Base-by-base conservation (phyloP, 2,888 invertebrate genomes). In the Cynaeus angustus region DNA sequence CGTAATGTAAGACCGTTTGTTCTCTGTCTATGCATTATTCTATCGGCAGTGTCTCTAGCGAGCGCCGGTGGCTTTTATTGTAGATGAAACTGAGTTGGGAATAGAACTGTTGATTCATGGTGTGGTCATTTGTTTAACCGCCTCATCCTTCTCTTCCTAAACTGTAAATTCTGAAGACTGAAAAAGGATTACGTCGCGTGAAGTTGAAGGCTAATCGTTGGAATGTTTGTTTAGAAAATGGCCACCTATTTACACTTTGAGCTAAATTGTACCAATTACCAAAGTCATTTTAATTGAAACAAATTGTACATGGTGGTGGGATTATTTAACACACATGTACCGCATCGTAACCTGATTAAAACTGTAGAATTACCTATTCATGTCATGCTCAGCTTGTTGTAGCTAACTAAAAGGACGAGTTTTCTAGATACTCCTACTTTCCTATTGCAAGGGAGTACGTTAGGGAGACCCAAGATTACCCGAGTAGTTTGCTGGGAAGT, bases 61-160 rank as follows among this genome's bases (percentile, higher is more conserved):
- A 14, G 55, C 50, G 48, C 59, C 52, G 68, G 43, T 52, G 50
- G 69, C 65, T 72, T 69, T 68, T 67, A 70, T 66, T 65, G 48
- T 52, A 62, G 61, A 45, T 55, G 62, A 62, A 55, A 58, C 55
- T 56, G 30, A 41, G 58, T 43, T 38, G 58, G 71, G 65, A 68
- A 58, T 68, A 66, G 71, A 71, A 77, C 73, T 71, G 77, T 74
- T 78, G 76, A 78, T 78, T 74, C 73, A 78, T 73, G 73, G 64
- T 74, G 73, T 71, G 75, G 75, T 73, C 74, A 74, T 73, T 78
- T 78, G 75, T 73, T 74, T 74, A 77, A 76, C 78, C 77, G 68
- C 74, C 69, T 71, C 74, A 72, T 78, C 75, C 71, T 74, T 76
- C 74, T 75, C 66, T 38, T 65, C 66, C 46, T 69, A 69, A 62